phyloP scores from a whole-genome alignment of 2,888 invertebrate species.

The Loripinus fragilis region DNA sequence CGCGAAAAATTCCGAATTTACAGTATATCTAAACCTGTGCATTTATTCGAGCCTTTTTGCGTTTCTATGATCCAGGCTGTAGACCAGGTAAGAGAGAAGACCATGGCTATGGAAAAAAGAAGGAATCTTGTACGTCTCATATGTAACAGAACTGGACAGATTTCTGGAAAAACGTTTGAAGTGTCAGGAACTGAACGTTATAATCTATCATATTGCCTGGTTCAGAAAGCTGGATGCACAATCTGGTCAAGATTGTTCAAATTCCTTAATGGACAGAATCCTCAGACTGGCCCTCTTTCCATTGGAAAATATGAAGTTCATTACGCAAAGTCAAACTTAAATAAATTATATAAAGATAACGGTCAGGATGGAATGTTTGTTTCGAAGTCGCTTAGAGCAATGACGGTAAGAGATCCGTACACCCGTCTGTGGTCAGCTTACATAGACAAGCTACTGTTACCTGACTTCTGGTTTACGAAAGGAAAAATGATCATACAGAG shows the following conservation, averaged over 20 bases:
- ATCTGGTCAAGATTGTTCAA: slow-evolving; percentile 67
- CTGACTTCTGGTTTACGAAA: slow-evolving; percentile 67
- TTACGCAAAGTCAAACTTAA: slow-evolving; percentile 12
- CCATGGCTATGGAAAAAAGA: neutral
- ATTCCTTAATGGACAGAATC: slow-evolving; percentile 59
- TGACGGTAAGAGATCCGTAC: slow-evolving; percentile 68
- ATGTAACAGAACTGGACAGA: neutral
- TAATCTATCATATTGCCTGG: slow-evolving; percentile 61
- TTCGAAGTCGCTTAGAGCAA: slow-evolving; percentile 42
- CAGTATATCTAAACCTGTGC: too few relatives aligned
- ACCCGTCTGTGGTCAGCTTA: slow-evolving; percentile 69
- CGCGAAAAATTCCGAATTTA: too few relatives aligned
- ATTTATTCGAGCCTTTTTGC: too few relatives aligned
- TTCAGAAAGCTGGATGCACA: slow-evolving; percentile 70
- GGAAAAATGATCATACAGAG: slow-evolving; percentile 44
- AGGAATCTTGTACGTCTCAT: neutral
- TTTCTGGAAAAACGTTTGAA: slow-evolving; percentile 9
- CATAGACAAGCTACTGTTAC: slow-evolving; percentile 69
- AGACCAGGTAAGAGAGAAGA: neutral
- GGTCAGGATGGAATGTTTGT: slow-evolving; percentile 26
- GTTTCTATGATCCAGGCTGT: too few relatives aligned
- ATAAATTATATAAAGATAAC: slow-evolving; percentile 12
- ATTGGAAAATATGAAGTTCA: slow-evolving; percentile 48
- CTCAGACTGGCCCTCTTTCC: slow-evolving; percentile 36
- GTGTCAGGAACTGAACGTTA: slow-evolving; percentile 32